These are phyloP conservation scores for Prorops nasuta DNA, from an alignment of 1,140 invertebrate genomes.

Conservation along the genomic window DNA sequence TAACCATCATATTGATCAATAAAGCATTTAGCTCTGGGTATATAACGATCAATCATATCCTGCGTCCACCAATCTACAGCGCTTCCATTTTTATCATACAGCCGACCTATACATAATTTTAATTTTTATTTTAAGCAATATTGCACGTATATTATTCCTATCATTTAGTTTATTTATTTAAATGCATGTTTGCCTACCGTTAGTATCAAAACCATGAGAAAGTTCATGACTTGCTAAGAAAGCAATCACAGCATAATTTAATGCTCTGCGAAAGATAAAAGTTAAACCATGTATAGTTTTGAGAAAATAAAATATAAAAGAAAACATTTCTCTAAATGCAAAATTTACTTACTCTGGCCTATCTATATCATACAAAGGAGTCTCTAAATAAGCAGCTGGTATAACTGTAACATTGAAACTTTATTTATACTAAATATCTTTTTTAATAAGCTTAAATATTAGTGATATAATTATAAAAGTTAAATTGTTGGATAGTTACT, in stretches of 20 bases:
- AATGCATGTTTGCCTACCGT: constrained; percentile 15
- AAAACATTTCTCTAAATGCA: background rate
- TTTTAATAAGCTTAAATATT: background rate
- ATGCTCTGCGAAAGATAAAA: background rate
- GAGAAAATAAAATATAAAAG: background rate
- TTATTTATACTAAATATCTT: background rate
- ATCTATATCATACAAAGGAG: background rate
- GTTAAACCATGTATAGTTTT: background rate
- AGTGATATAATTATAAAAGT: background rate
- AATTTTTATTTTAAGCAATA: background rate
- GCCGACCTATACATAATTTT: background rate
- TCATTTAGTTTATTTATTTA: background rate
- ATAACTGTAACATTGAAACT: background rate
- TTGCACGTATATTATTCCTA: background rate
- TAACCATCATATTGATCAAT: constrained; percentile 30
- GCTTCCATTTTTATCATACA: constrained; percentile 39
- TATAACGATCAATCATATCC: constrained; percentile 28
- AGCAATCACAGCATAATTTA: background rate
- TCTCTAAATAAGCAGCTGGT: background rate
- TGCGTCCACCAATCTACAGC: constrained; percentile 36
- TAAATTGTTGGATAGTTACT: background rate
- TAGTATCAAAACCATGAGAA: constrained; percentile 62
- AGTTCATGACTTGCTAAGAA: constrained; percentile 57
- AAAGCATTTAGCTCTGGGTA: constrained; percentile 34
- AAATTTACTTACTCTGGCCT: background rate